Conservation (phyloP, 2,888 invertebrate species). For the Oegoconia quadripuncta region DNA sequence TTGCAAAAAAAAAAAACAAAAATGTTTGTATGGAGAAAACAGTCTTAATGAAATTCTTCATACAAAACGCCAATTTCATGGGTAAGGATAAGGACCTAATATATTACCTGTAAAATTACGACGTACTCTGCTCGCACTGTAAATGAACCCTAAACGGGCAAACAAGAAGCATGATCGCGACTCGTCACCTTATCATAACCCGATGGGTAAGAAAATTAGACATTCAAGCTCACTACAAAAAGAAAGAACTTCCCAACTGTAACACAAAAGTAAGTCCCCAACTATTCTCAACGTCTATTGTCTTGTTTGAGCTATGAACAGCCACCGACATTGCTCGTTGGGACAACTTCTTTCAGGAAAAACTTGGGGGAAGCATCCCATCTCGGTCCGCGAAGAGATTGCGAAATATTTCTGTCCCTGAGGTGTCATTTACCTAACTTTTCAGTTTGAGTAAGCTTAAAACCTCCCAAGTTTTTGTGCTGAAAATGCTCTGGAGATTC, state of each 20-base stretch:
- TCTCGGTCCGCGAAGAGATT: slow-evolving; percentile 58
- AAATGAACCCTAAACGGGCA: neutral
- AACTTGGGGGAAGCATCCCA: slow-evolving; percentile 54
- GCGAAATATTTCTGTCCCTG: slow-evolving; percentile 65
- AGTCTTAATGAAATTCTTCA: no score
- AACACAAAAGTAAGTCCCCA: slow-evolving; percentile 48
- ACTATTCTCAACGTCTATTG: slow-evolving; percentile 53
- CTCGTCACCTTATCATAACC: neutral
- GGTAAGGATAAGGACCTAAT: no score
- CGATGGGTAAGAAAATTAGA: neutral
- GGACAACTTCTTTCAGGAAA: slow-evolving; percentile 51
- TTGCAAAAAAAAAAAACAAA: no score
- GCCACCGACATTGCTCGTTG: slow-evolving; percentile 35
- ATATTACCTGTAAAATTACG: no score
- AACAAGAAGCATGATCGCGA: no score
- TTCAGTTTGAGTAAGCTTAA: slow-evolving; percentile 68
- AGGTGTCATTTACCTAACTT: slow-evolving; percentile 72
- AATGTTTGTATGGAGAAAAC: no score
- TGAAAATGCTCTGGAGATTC: slow-evolving; percentile 41
- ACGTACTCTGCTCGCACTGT: no score
- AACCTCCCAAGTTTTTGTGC: slow-evolving; percentile 52
- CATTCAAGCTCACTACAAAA: slow-evolving; percentile 6
- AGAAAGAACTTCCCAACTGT: slow-evolving; percentile 6
- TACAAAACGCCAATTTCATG: no score
- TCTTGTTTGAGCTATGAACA: slow-evolving; percentile 41